Evolutionary conservation across 2,888 invertebrate genomes (phyloP), one percentile per base, ranked within the genome.

Genomic region (Himalopsyche anomala): DNA sequence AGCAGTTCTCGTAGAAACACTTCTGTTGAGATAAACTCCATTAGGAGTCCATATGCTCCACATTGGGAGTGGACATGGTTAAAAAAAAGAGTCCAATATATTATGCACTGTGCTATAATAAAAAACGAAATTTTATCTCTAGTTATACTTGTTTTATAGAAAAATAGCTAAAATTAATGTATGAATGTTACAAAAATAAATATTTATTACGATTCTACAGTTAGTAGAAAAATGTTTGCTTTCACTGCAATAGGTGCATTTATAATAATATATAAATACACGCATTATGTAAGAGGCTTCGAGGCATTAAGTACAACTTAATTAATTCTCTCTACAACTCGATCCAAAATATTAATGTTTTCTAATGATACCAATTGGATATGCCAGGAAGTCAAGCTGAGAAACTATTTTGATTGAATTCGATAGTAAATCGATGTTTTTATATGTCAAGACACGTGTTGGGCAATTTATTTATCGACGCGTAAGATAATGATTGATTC

Each of bases 381-480:
- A 38, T 12, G 74, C 74, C 38, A 15, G 74, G 74, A 74, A 74
- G 74, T 74, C 74, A 74, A 74, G 74, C 74, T 74, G 74, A 74
- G 28, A 74, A 74, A 36, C 15, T 74, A 74, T 74, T 38, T 74
- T 74, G 74, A 74, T 74, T 74, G 38, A 74, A 74, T 74, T 74
- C 36, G 74, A 74, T 74, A 74, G 74, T 36, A 74, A 74, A 74
- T 36, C 12, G 74, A 74, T 74, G 74, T 74, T 74, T 74, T 74
- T 36, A 74, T 74, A 74, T 74, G 74, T 74, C 74, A 74, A 74
- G 74, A 74, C 74, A 74, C 74, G 15, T 15, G 74, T 74, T 74
- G 36, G 74, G 74, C 74, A 74, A 36, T 74, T 28, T 74, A 74
- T 51, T 51, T 51, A 51, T 15, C 15, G 19, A 74, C 19, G 15